Evolutionary conservation across 2,113 vertebrate genomes (phyloP).

Genomic region (Calidris pygmaea): DNA sequence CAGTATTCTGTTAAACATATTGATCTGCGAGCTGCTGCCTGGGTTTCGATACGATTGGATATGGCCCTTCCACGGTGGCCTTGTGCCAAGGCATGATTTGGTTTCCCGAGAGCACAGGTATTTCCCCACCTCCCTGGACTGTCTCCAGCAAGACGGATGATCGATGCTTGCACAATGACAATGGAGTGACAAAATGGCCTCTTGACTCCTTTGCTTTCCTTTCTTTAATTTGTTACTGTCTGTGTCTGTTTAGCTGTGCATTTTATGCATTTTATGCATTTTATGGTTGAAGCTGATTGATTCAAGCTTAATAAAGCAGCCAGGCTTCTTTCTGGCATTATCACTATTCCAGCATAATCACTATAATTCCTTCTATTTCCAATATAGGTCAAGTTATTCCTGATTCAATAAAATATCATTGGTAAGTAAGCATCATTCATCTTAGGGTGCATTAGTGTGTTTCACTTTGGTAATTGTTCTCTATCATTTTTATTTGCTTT

Average conservation of each 20-base stretch:
- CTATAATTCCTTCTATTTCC: conserved; percentile 43
- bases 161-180: not conserved
- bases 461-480: conserved; percentile 45
- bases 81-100: not conserved
- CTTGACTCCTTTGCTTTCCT: not conserved
- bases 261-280: too few species aligned
- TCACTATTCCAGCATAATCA: conserved; percentile 49
- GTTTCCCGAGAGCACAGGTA: not conserved
- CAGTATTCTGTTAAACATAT: not conserved
- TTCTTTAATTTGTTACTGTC: not conserved
- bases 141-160: not conserved
- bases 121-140: not conserved
- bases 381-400: conserved; percentile 21
- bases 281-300: conserved; percentile 21
- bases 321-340: conserved; percentile 34
- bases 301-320: conserved; percentile 28
- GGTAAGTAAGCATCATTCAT: conserved; percentile 59
- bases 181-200: not conserved
- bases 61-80: not conserved
- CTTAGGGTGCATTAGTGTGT: not conserved
- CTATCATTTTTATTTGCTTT: conserved; percentile 36
- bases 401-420: conserved; percentile 41
- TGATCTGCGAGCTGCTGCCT: not conserved
- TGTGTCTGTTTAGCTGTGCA: not conserved
- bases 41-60: not conserved